Evolutionary conservation across 1,140 invertebrate species (phyloP), one percentile per base, ranked within the genome.

Genomic region (Uloborus diversus): DNA sequence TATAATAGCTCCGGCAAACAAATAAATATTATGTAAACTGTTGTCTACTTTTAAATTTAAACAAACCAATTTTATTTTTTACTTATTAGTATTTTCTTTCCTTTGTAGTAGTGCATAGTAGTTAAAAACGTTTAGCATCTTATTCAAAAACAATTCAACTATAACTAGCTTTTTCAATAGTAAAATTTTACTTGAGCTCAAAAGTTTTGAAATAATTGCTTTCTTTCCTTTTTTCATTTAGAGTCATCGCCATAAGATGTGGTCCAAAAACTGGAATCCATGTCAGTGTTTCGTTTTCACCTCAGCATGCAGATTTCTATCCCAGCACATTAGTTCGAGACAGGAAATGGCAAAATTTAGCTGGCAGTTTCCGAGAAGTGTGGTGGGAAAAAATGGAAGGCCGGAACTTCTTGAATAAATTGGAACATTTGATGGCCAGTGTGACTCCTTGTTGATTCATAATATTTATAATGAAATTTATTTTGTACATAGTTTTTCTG

Each of bases 341-440:
- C 84, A 93, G 94, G 85, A 86, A 87, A 73, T 98, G 95, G 96
- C 94, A 96, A 85, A 94, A 96, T 87, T 88, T 97, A 0, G 94
- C 94, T 9, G 86, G 80, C 42, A 81, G 83, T 33, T 98, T 96
- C 86, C 93, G 96, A 86, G 94, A 96, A 88, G 93, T 98, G 9
- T 90, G 93, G 82, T 91, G 96, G 85, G 94, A 97, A 61, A 95
- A 95, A 88, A 94, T 99, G 91, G 95, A 98, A 86, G 96, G 96
- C n/a, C 94, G 94, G 84, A 98, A 97, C 88, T 97, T 98, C 86
- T 88, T 97, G 1, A 96, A 96, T 84, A 98, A 98, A 90, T 96
- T 98, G 91, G 96, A 98, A 89, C 89, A 97, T 79, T 89, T 98
- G 4, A 97, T 98, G 95, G 95, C 96, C 25, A 93, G 94, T 83